phyloP scores from a whole-genome alignment of 2,797 vertebrate genomes.

The Tenualosa thibaudeaui region DNA sequence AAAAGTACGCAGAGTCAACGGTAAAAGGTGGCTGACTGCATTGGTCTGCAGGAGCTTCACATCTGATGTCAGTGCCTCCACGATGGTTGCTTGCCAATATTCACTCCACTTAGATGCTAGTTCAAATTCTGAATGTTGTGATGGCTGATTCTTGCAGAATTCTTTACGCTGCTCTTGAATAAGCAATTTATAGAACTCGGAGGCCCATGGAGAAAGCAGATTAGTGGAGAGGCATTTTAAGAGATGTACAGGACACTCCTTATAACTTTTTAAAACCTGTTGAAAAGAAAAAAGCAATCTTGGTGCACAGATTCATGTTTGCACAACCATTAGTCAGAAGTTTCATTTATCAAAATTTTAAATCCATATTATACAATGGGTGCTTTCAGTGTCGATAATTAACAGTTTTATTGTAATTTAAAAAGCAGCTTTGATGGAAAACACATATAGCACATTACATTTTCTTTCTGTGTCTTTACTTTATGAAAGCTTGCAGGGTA shows the following conservation, averaged over 20 bases:
- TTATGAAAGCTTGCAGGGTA: too few relatives aligned
- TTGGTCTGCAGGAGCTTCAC: constrained; percentile 78
- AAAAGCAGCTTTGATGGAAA: too few relatives aligned
- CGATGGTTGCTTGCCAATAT: constrained; percentile 74
- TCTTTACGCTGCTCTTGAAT: constrained; percentile 76
- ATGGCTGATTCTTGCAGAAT: constrained; percentile 41
- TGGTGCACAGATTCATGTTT: neutral
- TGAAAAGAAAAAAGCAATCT: constrained; percentile 17
- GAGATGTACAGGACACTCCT: constrained; percentile 76
- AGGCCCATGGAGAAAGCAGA: constrained; percentile 79
- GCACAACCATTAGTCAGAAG: too few relatives aligned
- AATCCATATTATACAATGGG: too few relatives aligned
- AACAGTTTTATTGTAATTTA: too few relatives aligned
- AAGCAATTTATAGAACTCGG: constrained; percentile 81
- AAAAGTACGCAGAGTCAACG: constrained; percentile 79
- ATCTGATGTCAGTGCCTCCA: constrained; percentile 76
- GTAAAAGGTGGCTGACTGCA: constrained; percentile 73
- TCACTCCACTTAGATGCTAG: constrained; percentile 73
- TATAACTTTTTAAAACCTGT: constrained; percentile 78
- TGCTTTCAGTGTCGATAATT: too few relatives aligned
- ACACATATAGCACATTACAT: too few relatives aligned
- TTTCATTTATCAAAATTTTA: too few relatives aligned
- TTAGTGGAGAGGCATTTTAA: constrained; percentile 85
- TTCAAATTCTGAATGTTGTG: constrained; percentile 55
- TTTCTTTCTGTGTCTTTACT: too few relatives aligned